Evolutionary conservation across 2,113 vertebrate genomes (phyloP), one percentile per base, ranked within the genome.

Genomic region (Strix uralensis): DNA sequence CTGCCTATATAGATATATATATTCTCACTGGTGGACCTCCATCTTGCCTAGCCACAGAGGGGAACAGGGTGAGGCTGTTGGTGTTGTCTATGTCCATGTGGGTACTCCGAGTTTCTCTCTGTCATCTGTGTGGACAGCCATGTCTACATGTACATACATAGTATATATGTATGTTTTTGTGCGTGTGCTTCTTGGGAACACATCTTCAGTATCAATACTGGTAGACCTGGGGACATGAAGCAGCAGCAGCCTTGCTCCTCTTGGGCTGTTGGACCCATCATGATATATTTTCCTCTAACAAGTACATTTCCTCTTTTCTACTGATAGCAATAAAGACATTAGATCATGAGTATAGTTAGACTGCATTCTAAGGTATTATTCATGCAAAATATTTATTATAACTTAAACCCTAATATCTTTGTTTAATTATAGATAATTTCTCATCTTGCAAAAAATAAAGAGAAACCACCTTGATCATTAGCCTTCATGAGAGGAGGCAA

Each of bases 171-270:
- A 15, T 27, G 30, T 5, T 58, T 81, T 7, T n/a, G 11, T 54
- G 30, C 3, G 27, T 21, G 17, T 65, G 23, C 18, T 13, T 86
- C 44, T 38, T 32, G 32, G 38, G 12, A 36, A 30, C 32, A 36
- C 0, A 0, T 54, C n/a, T 55, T 79, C 71, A 51, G 15, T 36
- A 51, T 13, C 4, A 15, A 11, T 9, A 16, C 27, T 40, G 32
- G 38, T 65, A 61, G 51, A 59, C n/a, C 18, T 22, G 38, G n/a
- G 38, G 54, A 59, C 3, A 16, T 1, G 6, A 15, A 59, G 17
- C 9, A 34, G n/a, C 32, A 81, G 29, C 18, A 58, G 14, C n/a
- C 38, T 69, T 61, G 30, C 13, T 55, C 4, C 23, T 71, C 32
- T 34, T 67, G 29, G 51, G 71, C 15, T 75, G 23, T 36, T 88